Evolutionary conservation across 2,888 invertebrate species (phyloP).

Genomic region (Rhabditoides inermis): DNA sequence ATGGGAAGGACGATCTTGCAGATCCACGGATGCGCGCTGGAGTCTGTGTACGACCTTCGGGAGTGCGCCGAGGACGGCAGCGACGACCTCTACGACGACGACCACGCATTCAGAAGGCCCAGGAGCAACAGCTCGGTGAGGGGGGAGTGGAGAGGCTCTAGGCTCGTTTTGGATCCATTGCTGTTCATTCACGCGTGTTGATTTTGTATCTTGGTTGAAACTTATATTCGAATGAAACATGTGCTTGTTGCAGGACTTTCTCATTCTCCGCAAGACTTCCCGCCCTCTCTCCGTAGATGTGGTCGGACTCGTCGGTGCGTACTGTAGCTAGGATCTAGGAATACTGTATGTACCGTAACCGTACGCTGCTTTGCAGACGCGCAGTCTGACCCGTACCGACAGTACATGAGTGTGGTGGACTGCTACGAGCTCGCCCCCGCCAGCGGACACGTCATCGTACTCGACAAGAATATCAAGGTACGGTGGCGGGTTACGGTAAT

Average conservation of each 20-base stretch:
- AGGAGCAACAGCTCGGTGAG: constrained; percentile 27
- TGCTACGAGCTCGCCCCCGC: constrained; percentile 29
- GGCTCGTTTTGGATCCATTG: no score
- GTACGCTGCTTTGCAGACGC: constrained; percentile 16
- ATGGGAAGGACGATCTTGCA: no score
- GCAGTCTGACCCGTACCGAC: constrained; percentile 29
- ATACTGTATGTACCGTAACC: not conserved
- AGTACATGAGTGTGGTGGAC: constrained; percentile 35
- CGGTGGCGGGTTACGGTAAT: not conserved
- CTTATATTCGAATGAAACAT: not conserved
- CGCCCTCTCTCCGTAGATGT: constrained; percentile 36
- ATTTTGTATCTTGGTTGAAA: not conserved
- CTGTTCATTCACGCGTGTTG: no score
- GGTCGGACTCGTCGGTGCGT: constrained; percentile 32
- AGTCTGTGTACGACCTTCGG: constrained; percentile 26
- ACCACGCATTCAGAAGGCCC: constrained; percentile 27
- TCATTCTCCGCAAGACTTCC: constrained; percentile 36
- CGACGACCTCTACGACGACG: constrained; percentile 29
- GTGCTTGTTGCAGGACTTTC: constrained; percentile 16
- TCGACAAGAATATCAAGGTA: constrained; percentile 19
- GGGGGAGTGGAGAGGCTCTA: not conserved
- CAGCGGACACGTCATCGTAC: constrained; percentile 17
- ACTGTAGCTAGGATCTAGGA: not conserved
- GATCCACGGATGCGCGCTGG: constrained; percentile 21
- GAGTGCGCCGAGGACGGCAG: constrained; percentile 14